These are phyloP conservation scores for Labeo rohita DNA, from an alignment of 2,113 vertebrate genomes.

Conservation along the genomic window DNA sequence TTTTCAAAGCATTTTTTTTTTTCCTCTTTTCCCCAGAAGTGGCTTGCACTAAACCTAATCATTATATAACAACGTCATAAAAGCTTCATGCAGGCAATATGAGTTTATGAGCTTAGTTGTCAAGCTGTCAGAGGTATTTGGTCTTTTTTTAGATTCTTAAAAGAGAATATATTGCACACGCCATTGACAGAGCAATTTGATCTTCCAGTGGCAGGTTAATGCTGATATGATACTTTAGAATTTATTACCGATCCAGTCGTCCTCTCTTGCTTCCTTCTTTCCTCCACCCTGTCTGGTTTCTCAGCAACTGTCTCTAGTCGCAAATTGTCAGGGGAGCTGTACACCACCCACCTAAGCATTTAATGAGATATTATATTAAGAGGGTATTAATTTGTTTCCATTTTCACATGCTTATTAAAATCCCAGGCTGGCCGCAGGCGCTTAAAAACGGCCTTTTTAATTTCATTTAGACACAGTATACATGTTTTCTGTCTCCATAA, in stretches of 20 bases:
- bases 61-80: constrained; percentile 31
- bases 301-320: background rate
- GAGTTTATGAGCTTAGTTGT: constrained; percentile 23
- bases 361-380: constrained; percentile 57
- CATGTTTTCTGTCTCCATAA: constrained; percentile 32
- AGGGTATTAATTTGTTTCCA: constrained; percentile 55
- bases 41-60: background rate
- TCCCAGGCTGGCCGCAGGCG: constrained; percentile 40
- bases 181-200: constrained; percentile 1
- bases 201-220: constrained; percentile 3
- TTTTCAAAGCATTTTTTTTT: background rate
- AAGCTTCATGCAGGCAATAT: constrained; percentile 8
- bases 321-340: constrained; percentile 13
- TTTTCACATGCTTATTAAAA: constrained; percentile 57
- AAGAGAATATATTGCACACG: background rate
- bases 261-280: background rate
- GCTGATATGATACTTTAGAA: constrained; percentile 28
- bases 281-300: constrained; percentile 4
- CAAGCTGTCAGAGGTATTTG: background rate
- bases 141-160: constrained; percentile 12
- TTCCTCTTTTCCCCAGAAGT: background rate
- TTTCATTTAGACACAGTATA: constrained; percentile 35
- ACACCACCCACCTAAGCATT: constrained; percentile 51
- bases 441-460: constrained; percentile 46
- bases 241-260: background rate